Percentiles rank a stretch among this genome's conserved stretches.
phyloP scores from a whole-genome alignment of 2,113 vertebrate species.

The Brachionichthys hirsutus region DNA sequence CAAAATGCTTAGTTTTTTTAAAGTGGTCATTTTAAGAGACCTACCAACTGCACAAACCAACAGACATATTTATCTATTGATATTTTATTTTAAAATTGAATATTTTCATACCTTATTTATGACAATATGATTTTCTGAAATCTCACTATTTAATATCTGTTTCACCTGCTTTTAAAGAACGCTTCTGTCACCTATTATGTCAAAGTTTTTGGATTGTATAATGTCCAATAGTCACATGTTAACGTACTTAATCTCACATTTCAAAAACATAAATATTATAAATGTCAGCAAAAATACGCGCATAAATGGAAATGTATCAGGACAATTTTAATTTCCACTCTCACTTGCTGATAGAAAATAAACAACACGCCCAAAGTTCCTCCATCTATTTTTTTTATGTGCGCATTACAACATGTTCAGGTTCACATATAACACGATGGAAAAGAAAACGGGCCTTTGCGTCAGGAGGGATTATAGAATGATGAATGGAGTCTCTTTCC shows the following conservation, averaged over 20 bases:
- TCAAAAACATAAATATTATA: neutral
- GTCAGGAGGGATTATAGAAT: constrained; percentile 7
- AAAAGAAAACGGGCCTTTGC: neutral
- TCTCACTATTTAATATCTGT: no score
- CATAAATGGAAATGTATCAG: no score
- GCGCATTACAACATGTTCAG: no score
- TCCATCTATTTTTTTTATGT: neutral
- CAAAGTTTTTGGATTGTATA: no score
- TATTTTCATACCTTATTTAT: neutral
- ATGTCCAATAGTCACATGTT: no score
- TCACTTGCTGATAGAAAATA: neutral
- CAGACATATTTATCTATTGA: neutral
- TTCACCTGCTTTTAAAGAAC: no score
- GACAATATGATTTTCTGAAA: no score
- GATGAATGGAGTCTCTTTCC: constrained; percentile 29
- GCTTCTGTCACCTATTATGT: no score
- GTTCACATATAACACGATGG: neutral
- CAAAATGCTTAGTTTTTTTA: no score
- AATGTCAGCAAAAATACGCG: neutral
- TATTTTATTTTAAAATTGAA: neutral
- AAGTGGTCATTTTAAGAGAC: neutral
- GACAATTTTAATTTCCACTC: no score
- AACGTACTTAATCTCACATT: no score
- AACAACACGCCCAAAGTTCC: neutral
- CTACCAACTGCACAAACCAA: neutral